Percentiles rank a stretch among this genome's conserved stretches.
Conservation (phyloP, 2,797 vertebrate genomes). For the Scomberomorus guttatus region DNA sequence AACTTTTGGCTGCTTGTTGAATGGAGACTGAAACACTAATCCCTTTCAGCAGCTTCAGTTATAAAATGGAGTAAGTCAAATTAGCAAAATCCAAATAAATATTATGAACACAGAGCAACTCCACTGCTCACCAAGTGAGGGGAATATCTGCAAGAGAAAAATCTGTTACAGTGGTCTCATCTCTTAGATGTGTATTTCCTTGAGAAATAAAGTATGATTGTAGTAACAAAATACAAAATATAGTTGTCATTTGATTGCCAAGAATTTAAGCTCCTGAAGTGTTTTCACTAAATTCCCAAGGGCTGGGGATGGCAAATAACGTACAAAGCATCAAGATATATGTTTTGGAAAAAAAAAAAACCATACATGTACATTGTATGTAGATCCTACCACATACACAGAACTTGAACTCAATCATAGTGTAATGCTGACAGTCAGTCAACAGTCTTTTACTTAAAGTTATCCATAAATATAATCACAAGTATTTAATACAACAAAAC, state of each 20-base stretch:
- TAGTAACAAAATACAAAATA: background rate
- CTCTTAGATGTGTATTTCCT: conserved; percentile 5
- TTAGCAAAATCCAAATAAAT: conserved; percentile 42
- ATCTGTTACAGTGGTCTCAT: conserved; percentile 22
- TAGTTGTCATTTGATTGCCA: background rate
- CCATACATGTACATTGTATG: background rate
- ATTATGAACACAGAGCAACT: conserved; percentile 47
- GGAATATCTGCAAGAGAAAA: conserved; percentile 43
- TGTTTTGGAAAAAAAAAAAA: background rate
- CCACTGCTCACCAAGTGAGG: conserved; percentile 24
- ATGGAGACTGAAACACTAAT: conserved; percentile 55
- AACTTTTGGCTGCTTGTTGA: conserved; percentile 56
- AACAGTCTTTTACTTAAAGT: background rate
- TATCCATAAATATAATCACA: background rate
- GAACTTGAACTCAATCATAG: background rate
- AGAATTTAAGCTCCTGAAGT: background rate
- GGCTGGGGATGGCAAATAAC: background rate
- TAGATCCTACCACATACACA: conserved; percentile 2
- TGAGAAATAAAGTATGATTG: conserved; percentile 11
- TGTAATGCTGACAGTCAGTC: background rate
- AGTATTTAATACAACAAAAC: background rate
- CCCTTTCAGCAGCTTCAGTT: conserved; percentile 49
- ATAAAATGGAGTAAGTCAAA: conserved; percentile 45
- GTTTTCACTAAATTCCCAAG: background rate
- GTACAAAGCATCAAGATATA: background rate